These are phyloP conservation scores for Cavia aperea DNA, from an alignment of 2,113 vertebrate genomes.

Conservation along the genomic window DNA sequence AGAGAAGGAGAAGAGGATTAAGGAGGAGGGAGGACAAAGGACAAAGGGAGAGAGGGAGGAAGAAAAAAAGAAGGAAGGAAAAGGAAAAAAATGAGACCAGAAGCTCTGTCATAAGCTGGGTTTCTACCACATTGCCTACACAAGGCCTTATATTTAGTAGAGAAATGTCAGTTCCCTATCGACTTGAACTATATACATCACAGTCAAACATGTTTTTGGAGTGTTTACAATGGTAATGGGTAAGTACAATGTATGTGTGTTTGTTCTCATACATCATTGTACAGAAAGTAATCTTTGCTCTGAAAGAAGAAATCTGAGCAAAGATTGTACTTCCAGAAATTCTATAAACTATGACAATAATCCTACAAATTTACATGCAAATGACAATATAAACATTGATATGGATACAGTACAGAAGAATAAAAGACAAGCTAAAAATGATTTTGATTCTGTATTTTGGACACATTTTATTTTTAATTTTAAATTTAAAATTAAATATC, in stretches of 20 bases:
- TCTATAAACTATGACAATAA: not conserved
- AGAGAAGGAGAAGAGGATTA: too few species aligned
- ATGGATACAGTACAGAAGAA: not conserved
- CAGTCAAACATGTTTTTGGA: not conserved
- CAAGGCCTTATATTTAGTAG: not conserved
- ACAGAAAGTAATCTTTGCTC: not conserved
- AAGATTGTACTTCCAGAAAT: not conserved
- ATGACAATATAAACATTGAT: not conserved
- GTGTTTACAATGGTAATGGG: not conserved
- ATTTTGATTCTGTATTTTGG: not conserved
- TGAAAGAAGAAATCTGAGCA: not conserved
- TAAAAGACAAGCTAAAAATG: not conserved
- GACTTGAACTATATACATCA: not conserved
- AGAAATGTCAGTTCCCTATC: not conserved
- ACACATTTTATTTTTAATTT: not conserved
- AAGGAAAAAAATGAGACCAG: not conserved
- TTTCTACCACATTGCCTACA: not conserved
- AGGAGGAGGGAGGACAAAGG: not conserved
- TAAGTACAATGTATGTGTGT: not conserved
- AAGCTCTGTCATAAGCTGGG: not conserved
- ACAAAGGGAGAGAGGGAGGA: too few species aligned
- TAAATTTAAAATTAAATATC: slow-evolving; percentile 24
- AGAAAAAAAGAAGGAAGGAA: not conserved
- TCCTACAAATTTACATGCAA: not conserved
- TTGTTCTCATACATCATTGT: not conserved